Evolutionary conservation across 2,888 invertebrate species (phyloP), one percentile per base, ranked within the genome.

Genomic region (Synanthedon tipuliformis): DNA sequence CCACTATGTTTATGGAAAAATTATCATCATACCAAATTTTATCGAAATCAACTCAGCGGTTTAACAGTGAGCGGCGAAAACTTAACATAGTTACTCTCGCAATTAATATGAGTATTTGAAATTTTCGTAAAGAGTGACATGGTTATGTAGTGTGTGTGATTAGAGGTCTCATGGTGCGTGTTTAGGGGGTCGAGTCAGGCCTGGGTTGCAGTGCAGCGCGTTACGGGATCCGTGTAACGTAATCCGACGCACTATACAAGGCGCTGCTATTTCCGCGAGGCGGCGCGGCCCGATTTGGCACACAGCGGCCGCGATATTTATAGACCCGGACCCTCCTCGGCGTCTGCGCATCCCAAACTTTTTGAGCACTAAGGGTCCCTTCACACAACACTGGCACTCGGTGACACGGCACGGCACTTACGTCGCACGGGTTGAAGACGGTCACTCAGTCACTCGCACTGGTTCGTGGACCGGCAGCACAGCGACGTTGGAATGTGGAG

Each of bases 401-500:
- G 12, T 18, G 50, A 51, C 53, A 34, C 13, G 48, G 53, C 77
- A 68, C 78, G 71, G 74, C 83, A 88, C 88, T 88, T 86, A 89
- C 88, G 87, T 88, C 85, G 86, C 87, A 80, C 84, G 81, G 81
- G 81, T 77, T 63, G 81, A 83, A 83, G 82, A 75, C 84, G 86
- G 87, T 83, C 84, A 81, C 78, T 76, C 76, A 78, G 83, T 82
- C 81, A 81, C 69, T 66, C 68, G 70, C 71, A 71, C 80, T 74
- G 79, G 78, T 74, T 76, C 73, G 68, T 73, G 65, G 73, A 79
- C 79, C 78, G 78, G 75, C 83, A 82, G 82, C 84, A 81, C 82
- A 81, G 83, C 86, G 82, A 81, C 87, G 90, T 89, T 90, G 90
- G 90, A 90, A 90, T 90, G 90, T 90, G 89, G 89, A 90, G 90